phyloP scores from a whole-genome alignment of 2,888 invertebrate species.

The Amblyjoppa fuscipennis region DNA sequence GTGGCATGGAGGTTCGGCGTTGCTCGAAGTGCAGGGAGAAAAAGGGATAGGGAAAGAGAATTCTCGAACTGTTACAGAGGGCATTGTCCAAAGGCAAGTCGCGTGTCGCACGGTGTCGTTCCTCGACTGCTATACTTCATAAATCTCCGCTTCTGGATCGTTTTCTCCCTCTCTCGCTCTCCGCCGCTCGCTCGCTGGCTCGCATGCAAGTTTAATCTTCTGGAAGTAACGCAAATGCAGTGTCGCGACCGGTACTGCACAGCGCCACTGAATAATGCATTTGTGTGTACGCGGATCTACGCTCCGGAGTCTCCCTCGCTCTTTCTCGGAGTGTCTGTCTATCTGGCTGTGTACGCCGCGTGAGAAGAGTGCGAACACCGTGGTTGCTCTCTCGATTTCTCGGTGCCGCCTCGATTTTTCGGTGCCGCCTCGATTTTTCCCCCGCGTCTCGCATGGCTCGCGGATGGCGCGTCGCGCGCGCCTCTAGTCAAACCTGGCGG shows the following conservation, averaged over 20 bases:
- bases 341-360: background rate
- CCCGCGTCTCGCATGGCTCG: background rate
- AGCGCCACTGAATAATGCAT: constrained; percentile 78
- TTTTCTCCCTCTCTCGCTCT: background rate
- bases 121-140: constrained; percentile 78
- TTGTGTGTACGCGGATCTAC: constrained; percentile 76
- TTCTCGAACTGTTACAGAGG: constrained; percentile 64
- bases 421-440: background rate
- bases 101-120: constrained; percentile 78
- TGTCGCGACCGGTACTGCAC: constrained; percentile 53
- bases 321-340: constrained; percentile 5
- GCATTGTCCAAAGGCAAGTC: constrained; percentile 82
- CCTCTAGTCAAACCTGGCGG: background rate
- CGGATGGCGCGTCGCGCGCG: background rate
- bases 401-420: background rate
- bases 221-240: constrained; percentile 84
- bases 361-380: constrained; percentile 1
- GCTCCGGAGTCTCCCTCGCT: constrained; percentile 28
- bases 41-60: constrained; percentile 29
- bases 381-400: constrained; percentile 2
- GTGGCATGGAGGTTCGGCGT: constrained; percentile 2
- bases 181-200: constrained; percentile 19
- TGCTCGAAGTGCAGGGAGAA: background rate
- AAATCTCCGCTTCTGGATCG: constrained; percentile 67
- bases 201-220: constrained; percentile 83